Conservation (phyloP, 2,797 vertebrate species). For the Chlorospingus flavigularis region DNA sequence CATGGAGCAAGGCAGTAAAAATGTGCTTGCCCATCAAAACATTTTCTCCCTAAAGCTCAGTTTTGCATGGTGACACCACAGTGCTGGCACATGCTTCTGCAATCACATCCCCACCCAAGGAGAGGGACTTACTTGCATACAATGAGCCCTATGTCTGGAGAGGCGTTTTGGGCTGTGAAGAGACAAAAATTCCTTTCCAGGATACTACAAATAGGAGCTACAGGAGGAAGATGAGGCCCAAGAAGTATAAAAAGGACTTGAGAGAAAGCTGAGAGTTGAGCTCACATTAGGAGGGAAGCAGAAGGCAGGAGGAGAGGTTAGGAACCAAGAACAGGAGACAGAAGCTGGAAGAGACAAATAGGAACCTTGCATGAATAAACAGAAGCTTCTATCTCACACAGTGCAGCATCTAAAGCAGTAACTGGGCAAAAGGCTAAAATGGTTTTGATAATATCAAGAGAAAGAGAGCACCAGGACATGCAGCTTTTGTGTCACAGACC, state of each 20-base stretch:
- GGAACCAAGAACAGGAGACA: slow-evolving; percentile 81
- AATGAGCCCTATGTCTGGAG: slow-evolving; percentile 15
- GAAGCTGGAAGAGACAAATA: slow-evolving; percentile 85
- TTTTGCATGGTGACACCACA: not conserved
- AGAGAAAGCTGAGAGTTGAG: slow-evolving; percentile 77
- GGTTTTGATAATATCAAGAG: not conserved
- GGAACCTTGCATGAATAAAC: slow-evolving; percentile 74
- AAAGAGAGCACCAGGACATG: not conserved
- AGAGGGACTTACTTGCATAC: slow-evolving; percentile 42
- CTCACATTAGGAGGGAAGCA: slow-evolving; percentile 79
- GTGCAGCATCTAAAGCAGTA: slow-evolving; percentile 11
- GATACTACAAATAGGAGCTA: slow-evolving; percentile 33
- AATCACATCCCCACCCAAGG: not conserved
- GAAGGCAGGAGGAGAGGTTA: slow-evolving; percentile 83
- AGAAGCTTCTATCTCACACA: slow-evolving; percentile 20
- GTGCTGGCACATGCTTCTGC: not conserved
- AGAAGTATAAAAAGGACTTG: slow-evolving; percentile 43
- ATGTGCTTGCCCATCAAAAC: not conserved
- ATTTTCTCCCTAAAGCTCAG: not conserved
- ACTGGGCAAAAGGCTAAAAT: not conserved
- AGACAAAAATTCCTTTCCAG: slow-evolving; percentile 23
- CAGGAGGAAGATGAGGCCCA: slow-evolving; percentile 42
- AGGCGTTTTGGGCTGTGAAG: not conserved
- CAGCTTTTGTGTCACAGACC: not conserved
- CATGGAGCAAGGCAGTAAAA: not conserved